Percentiles rank a stretch among this genome's conserved stretches.
Evolutionary conservation across 23 tunicate genomes (phyloP).

Genomic region (Halocynthia aurantium): DNA sequence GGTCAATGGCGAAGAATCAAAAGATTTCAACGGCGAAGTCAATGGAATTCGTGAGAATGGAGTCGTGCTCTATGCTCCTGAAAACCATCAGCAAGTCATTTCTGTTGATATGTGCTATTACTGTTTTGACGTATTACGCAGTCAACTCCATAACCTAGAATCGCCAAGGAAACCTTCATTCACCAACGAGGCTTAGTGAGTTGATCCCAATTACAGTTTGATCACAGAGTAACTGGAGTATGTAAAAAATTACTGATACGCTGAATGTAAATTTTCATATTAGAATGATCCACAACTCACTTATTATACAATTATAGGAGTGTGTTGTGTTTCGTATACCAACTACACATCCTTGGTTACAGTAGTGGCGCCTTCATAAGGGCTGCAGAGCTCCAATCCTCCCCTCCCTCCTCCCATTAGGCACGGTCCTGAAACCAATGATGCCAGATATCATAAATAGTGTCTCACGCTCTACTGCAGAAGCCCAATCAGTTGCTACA

Average conservation of each 20-base stretch:
- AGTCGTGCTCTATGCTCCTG: background rate
- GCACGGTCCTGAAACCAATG: too few relatives aligned
- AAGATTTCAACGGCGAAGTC: background rate
- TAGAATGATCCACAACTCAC: too few relatives aligned
- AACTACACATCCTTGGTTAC: too few relatives aligned
- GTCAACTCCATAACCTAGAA: constrained; percentile 40
- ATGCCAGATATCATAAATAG: too few relatives aligned
- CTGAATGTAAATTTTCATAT: background rate
- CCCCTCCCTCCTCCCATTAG: too few relatives aligned
- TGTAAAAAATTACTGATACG: background rate
- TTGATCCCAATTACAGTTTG: background rate
- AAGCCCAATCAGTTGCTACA: too few relatives aligned
- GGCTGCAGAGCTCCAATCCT: too few relatives aligned
- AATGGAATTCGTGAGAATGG: constrained; percentile 11
- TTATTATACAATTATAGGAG: too few relatives aligned
- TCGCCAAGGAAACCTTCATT: constrained; percentile 58
- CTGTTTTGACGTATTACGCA: constrained; percentile 72
- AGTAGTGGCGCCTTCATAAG: too few relatives aligned
- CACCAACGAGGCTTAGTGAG: constrained; percentile 80
- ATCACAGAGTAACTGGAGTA: background rate
- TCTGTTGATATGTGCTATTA: constrained; percentile 74
- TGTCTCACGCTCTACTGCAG: too few relatives aligned
- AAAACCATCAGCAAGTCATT: constrained; percentile 17
- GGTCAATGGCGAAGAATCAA: constrained; percentile 3
- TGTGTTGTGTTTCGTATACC: too few relatives aligned